These are phyloP conservation scores for Tautogolabrus adspersus DNA, from an alignment of 2,113 vertebrate species.

Conservation along the genomic window DNA sequence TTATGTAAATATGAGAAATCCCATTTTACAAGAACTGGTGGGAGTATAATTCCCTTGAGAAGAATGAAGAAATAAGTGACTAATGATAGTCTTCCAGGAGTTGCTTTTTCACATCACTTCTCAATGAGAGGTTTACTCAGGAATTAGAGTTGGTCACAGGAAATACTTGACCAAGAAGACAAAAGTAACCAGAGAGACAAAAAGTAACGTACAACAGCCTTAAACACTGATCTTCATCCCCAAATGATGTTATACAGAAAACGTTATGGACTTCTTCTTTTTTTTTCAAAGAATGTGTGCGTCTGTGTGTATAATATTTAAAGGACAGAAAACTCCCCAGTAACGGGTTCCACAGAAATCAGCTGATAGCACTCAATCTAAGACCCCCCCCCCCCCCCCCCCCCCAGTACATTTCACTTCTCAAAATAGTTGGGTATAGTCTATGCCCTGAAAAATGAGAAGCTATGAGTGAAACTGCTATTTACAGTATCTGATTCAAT, in stretches of 20 bases:
- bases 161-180: neutral
- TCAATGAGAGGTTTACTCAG: neutral
- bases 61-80: conserved; percentile 16
- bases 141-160: neutral
- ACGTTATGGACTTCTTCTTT: no score
- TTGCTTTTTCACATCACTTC: neutral
- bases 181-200: neutral
- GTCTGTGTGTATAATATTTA: conserved; percentile 1
- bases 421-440: conserved; percentile 52
- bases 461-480: conserved; percentile 45
- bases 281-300: neutral
- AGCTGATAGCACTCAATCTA: conserved; percentile 39
- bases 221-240: no score
- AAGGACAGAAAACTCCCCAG: conserved; percentile 45
- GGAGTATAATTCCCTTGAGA: neutral
- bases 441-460: conserved; percentile 43
- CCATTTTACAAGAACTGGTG: neutral
- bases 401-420: conserved; percentile 56
- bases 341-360: conserved; percentile 55
- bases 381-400: conserved; percentile 6
- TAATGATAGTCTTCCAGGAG: conserved; percentile 11
- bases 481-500: conserved; percentile 29
- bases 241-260: no score
- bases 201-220: neutral
- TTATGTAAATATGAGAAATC: neutral